These are phyloP conservation scores for Psilanteris sp. DNA, from an alignment of 1,140 invertebrate genomes.

Conservation along the genomic window DNA sequence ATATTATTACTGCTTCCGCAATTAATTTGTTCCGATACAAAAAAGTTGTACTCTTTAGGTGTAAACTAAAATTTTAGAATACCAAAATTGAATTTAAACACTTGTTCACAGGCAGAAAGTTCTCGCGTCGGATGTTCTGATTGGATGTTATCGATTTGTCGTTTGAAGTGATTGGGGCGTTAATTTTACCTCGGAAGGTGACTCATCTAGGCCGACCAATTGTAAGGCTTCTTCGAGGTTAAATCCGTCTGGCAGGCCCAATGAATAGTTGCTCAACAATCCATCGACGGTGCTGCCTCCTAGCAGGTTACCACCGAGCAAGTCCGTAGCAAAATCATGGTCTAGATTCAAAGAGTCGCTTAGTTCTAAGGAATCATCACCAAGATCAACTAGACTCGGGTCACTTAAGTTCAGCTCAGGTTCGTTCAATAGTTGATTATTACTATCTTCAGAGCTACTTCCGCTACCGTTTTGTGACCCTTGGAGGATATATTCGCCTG, in stretches of 20 bases:
- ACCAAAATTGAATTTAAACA: too few relatives aligned
- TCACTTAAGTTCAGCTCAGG: constrained; percentile 71
- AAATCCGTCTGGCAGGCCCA: constrained; percentile 82
- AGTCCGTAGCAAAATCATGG: constrained; percentile 76
- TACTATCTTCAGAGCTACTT: constrained; percentile 57
- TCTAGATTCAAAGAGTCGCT: constrained; percentile 73
- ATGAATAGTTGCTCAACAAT: constrained; percentile 74
- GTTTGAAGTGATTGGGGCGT: too few relatives aligned
- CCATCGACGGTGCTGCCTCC: constrained; percentile 71
- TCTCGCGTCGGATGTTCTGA: too few relatives aligned
- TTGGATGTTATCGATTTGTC: too few relatives aligned
- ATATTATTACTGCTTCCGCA: too few relatives aligned
- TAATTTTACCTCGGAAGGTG: constrained; percentile 80
- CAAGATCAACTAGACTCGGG: constrained; percentile 70
- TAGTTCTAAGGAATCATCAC: constrained; percentile 74
- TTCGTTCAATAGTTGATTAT: constrained; percentile 66
- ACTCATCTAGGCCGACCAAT: constrained; percentile 86
- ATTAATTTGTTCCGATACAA: too few relatives aligned
- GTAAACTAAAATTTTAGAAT: too few relatives aligned
- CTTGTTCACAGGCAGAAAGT: too few relatives aligned
- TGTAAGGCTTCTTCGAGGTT: constrained; percentile 87
- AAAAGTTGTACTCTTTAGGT: too few relatives aligned
- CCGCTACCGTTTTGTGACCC: constrained; percentile 58
- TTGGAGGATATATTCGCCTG: constrained; percentile 78
- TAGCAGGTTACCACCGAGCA: constrained; percentile 72